Evolutionary conservation across 2,888 invertebrate genomes (phyloP), one percentile per base, ranked within the genome.

Genomic region (Caenorhabditis zanzibari): DNA sequence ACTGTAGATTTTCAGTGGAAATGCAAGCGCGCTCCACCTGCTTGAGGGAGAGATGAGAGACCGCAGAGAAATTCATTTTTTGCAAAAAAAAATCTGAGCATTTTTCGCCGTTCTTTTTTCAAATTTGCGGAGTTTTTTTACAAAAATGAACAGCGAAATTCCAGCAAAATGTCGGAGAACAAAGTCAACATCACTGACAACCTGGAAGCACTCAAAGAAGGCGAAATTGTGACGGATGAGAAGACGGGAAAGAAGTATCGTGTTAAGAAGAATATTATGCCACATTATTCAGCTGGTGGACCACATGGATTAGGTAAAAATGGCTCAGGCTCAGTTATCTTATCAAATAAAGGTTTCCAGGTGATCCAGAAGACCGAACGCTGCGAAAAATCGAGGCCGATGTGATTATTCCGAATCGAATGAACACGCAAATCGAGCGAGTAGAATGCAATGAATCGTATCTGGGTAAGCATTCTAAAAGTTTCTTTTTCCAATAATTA

Each of bases 331-430:
- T 19, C 12, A 56, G 49, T 19, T 32, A 16, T 16, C n/a, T 1
- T 76, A 1, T 35, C 16, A 14, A 24, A 47, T n/a, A 19, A 10
- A 49, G 10, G 6, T 19, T 71, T 80, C 49, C 28, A 91, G 91
- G 91, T 82, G 96, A 97, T 93, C 97, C 97, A 1, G 94, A 96
- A 88, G 97, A 97, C 93, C 94, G 92, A 91, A 94, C 94, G n/a
- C 93, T 98, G 69, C 94, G 98, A 88, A 96, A 95, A 94, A 96
- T 97, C 2, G 98, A 98, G 93, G 93, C 93, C 24, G 96, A 97
- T 92, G 95, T 98, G 22, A 92, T 97, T 86, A 95, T 98, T 92
- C 96, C 97, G 0, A 96, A 96, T 93, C 95, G 95, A 90, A 95
- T 98, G 94, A 94, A 97, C 87, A 96, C 96, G 28, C 95, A 95